Evolutionary conservation across 2,113 vertebrate genomes (phyloP).

Genomic region (Sceloporus tristichus): DNA sequence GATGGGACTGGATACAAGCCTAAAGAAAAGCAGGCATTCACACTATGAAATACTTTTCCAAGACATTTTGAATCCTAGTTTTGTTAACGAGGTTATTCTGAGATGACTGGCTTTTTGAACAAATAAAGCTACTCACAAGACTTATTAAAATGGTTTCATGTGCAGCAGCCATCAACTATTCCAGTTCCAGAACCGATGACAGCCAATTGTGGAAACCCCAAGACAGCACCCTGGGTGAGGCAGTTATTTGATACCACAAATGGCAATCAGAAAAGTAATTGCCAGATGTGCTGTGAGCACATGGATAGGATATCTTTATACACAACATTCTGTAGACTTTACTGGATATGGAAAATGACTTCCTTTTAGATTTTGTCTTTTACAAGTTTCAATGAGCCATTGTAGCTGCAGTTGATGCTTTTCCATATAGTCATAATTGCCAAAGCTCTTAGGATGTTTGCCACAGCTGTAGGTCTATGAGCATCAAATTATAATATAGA

Average conservation of each 20-base stretch:
- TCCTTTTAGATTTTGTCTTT: conserved; percentile 48
- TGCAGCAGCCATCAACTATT: conserved; percentile 23
- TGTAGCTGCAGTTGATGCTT: not conserved
- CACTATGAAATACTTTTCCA: conserved; percentile 30
- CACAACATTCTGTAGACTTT: conserved; percentile 53
- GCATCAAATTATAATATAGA: not conserved
- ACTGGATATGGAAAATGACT: conserved; percentile 44
- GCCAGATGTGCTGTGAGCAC: conserved; percentile 68
- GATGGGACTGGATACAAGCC: conserved; percentile 19
- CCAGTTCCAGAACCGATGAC: conserved; percentile 45
- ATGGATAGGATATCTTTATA: conserved; percentile 50
- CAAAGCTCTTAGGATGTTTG: not conserved
- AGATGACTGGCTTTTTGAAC: conserved; percentile 22
- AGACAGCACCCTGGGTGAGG: conserved; percentile 51
- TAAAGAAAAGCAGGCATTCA: conserved; percentile 29
- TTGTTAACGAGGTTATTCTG: conserved; percentile 46
- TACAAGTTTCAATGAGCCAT: conserved; percentile 35
- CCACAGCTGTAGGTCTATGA: not conserved
- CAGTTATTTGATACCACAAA: conserved; percentile 50
- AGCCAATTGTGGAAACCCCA: conserved; percentile 45
- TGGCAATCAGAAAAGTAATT: conserved; percentile 46
- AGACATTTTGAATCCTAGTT: conserved; percentile 30
- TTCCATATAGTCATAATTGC: not conserved
- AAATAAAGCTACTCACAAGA: conserved; percentile 35
- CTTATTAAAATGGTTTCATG: conserved; percentile 44